Evolutionary conservation across 2,888 invertebrate genomes (phyloP).

Genomic region (Drosophila phalerata): DNA sequence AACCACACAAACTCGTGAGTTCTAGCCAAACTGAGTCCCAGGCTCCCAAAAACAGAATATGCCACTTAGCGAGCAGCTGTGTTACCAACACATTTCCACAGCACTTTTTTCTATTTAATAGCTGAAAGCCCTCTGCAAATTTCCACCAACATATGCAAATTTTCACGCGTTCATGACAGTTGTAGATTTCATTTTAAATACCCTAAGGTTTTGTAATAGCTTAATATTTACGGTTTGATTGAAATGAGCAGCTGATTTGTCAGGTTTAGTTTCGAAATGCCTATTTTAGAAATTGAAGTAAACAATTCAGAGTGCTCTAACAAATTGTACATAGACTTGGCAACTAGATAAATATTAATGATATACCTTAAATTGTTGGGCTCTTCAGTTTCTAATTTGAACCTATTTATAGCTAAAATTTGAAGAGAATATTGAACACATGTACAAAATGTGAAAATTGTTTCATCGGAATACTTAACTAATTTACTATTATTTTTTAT

Average conservation of each 20-base stretch:
- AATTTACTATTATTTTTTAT: slow-evolving; percentile 2
- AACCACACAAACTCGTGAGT: slow-evolving; percentile 49
- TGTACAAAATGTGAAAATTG: background rate
- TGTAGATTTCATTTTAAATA: slow-evolving; percentile 34
- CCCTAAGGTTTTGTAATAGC: slow-evolving; percentile 22
- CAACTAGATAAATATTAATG: background rate
- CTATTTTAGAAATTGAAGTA: background rate
- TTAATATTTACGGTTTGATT: slow-evolving; percentile 16
- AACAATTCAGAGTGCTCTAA: slow-evolving; percentile 1
- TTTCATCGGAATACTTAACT: background rate
- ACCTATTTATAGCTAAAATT: background rate
- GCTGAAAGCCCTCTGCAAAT: slow-evolving; percentile 50
- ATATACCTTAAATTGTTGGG: background rate
- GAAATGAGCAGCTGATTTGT: slow-evolving; percentile 22
- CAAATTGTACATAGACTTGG: background rate
- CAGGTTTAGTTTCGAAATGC: slow-evolving; percentile 2
- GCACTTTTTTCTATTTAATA: slow-evolving; percentile 13
- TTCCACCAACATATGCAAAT: slow-evolving; percentile 75
- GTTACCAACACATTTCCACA: slow-evolving; percentile 14
- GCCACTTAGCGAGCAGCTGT: slow-evolving; percentile 69
- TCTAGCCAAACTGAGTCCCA: slow-evolving; percentile 7
- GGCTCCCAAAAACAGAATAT: slow-evolving; percentile 1
- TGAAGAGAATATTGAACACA: background rate
- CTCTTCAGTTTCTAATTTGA: background rate
- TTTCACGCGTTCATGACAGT: slow-evolving; percentile 65